Evolutionary conservation across 1,140 invertebrate species (phyloP).

Genomic region (Drosophila guanche): DNA sequence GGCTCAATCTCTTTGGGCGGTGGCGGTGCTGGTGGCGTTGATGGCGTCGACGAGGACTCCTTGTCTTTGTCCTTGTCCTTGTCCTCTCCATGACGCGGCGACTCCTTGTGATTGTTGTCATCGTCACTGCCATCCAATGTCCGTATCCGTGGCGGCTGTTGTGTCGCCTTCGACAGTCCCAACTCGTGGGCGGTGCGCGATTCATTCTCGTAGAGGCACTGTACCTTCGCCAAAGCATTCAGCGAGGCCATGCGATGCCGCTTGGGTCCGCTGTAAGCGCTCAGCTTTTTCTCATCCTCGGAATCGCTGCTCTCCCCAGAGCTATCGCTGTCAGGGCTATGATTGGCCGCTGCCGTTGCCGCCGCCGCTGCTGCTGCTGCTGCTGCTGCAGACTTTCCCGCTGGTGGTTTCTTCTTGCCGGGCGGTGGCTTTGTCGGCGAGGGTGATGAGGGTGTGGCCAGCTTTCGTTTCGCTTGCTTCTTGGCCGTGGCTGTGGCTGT

Average conservation of each 20-base stretch:
- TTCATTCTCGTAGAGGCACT: slow-evolving; percentile 95
- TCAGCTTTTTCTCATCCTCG: slow-evolving; percentile 74
- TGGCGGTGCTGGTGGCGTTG: slow-evolving; percentile 1
- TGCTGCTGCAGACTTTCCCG: slow-evolving; percentile 6
- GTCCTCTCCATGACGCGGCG: slow-evolving; percentile 38
- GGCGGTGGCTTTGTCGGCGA: not conserved
- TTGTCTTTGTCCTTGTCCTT: slow-evolving; percentile 17
- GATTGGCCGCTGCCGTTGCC: slow-evolving; percentile 4
- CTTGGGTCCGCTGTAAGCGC: slow-evolving; percentile 86
- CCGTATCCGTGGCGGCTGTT: slow-evolving; percentile 73
- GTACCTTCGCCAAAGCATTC: slow-evolving; percentile 95
- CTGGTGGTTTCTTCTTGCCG: slow-evolving; percentile 36
- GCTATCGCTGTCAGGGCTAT: slow-evolving; percentile 31
- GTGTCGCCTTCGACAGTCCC: slow-evolving; percentile 83
- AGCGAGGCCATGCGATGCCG: slow-evolving; percentile 93
- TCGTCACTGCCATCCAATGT: slow-evolving; percentile 76
- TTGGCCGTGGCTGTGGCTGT: slow-evolving; percentile 15
- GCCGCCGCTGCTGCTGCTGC: slow-evolving; percentile 1
- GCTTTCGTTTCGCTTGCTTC: slow-evolving; percentile 54
- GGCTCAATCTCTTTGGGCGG: slow-evolving; percentile 77
- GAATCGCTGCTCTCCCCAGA: slow-evolving; percentile 63
- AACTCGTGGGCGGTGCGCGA: slow-evolving; percentile 88
- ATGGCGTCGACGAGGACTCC: slow-evolving; percentile 10
- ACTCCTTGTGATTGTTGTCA: slow-evolving; percentile 66
- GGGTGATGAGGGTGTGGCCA: slow-evolving; percentile 38